Evolutionary conservation across 2,888 invertebrate genomes (phyloP), one percentile per base, ranked within the genome.

Genomic region (Drosophila subsilvestris): DNA sequence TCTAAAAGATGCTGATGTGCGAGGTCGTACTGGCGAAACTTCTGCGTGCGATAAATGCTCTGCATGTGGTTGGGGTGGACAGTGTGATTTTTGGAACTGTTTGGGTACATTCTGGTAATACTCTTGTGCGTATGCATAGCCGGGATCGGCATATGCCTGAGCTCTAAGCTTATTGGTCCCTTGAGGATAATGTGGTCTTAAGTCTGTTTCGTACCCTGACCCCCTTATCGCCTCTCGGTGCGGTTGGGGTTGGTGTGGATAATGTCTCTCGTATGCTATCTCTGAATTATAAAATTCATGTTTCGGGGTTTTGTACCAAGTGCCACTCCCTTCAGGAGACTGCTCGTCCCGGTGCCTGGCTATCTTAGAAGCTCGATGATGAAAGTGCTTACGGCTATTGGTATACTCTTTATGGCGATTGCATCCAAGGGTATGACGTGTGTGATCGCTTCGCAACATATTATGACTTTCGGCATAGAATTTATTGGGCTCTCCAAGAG

Each of bases 401-500:
- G 6, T 7, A n/a, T 22, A 49, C 12, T 27, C 51, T 14, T 14
- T 53, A n/a, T 27, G 43, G 10, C 42, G 45, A 12, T 43, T 27
- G 3, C 14, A 14, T 18, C 10, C 25, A 9, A 9, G 9, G 18
- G 4, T 4, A 1, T 44, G 25, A 10, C 12, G n/a, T 18, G 1
- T 44, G 4, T 18, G 14, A 12, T 18, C 17, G n/a, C 29, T 20
- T 1, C 47, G 44, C 3, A 27, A 27, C 3, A n/a, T 10, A 48
- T 29, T n/a, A 9, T n/a, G 48, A 3, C n/a, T 54, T n/a, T 54
- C 42, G 32, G 37, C 62, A 66, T 47, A 76, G 25, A 78, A 80
- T 51, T 32, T 70, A 51, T 83, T 78, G 43, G 76, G 80, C 29
- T 58, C 60, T 9, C 32, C 37, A 47, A 68, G 43, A 25, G 76